Evolutionary conservation across 2,888 invertebrate genomes (phyloP).

Genomic region (Drosophila flavopinicola): DNA sequence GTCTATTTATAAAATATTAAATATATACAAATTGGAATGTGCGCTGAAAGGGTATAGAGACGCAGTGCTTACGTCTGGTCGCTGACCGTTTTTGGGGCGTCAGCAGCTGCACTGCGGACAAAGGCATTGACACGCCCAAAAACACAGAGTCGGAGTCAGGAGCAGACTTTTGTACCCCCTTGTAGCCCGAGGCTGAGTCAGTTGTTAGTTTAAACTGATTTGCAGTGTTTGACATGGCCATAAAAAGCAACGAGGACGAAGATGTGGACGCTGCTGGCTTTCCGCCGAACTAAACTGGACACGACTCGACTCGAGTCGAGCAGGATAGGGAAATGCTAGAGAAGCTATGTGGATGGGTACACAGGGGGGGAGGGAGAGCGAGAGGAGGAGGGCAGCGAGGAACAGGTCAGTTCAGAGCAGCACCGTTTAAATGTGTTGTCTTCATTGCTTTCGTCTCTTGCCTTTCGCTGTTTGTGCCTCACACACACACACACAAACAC

Average conservation of each 20-base stretch:
- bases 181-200: constrained; percentile 20
- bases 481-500: constrained; percentile 1
- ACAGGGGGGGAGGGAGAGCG: too few relatives aligned
- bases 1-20: too few relatives aligned
- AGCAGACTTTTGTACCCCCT: constrained; percentile 12
- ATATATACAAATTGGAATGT: too few relatives aligned
- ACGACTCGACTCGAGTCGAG: neutral
- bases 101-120: constrained; percentile 72
- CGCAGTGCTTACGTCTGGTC: neutral
- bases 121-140: constrained; percentile 60
- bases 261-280: constrained; percentile 35
- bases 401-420: constrained; percentile 35
- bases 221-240: constrained; percentile 80
- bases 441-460: constrained; percentile 40
- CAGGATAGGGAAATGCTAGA: neutral
- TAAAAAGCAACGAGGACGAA: constrained; percentile 71
- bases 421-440: constrained; percentile 45
- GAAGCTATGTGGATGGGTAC: neutral
- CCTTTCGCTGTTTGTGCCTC: constrained; percentile 10
- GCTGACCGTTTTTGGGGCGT: constrained; percentile 53
- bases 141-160: constrained; percentile 4
- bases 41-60: neutral
- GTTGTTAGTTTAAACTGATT: constrained; percentile 80
- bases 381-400: neutral
- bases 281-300: constrained; percentile 8